Evolutionary conservation across 2,888 invertebrate species (phyloP), one percentile per base, ranked within the genome.

Genomic region (Andrena bicolor): DNA sequence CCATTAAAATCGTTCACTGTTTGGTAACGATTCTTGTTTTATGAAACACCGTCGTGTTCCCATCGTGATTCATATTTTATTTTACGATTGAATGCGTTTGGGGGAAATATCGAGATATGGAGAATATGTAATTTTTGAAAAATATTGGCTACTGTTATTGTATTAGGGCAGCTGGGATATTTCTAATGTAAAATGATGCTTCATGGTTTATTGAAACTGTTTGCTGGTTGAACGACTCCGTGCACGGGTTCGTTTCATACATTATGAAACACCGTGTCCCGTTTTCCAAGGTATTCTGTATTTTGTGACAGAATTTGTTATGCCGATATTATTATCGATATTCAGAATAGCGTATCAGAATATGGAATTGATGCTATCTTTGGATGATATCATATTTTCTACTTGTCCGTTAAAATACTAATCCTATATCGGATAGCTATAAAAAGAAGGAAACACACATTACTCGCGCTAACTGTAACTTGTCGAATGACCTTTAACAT

Each of bases 1-100:
- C 26, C 4, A 56, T 26, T 56, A 56, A 56, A 56, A 56, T 1
- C 1, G 0, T 26, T 26, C 10, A 56, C 26, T 3, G 20, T 56
- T 56, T 26, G 56, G 20, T 48, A 30, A 30, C 35, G 60, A n/a
- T 51, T 53, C 32, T 32, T 28, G 28, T 6, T 60, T 66, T 60
- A 77, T 41, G 49, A 41, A 51, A 66, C 23, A 26, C 51, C 28
- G 8, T n/a, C 26, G 35, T 49, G 8, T 7, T 28, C 26, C 65
- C 28, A 65, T 66, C 28, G 26, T 5, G 28, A 56, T 56, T 65
- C 56, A 65, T 41, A 41, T 73, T 73, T 73, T 23, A 56, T 73
- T 73, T 73, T 41, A 56, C 16, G 56, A 73, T 20, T 13, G 26
- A 35, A 72, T 72, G 35, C 26, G 51, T 64, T 64, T 41, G 32